These are phyloP conservation scores for Centropus bengalensis DNA, from an alignment of 2,113 vertebrate species.

Conservation along the genomic window DNA sequence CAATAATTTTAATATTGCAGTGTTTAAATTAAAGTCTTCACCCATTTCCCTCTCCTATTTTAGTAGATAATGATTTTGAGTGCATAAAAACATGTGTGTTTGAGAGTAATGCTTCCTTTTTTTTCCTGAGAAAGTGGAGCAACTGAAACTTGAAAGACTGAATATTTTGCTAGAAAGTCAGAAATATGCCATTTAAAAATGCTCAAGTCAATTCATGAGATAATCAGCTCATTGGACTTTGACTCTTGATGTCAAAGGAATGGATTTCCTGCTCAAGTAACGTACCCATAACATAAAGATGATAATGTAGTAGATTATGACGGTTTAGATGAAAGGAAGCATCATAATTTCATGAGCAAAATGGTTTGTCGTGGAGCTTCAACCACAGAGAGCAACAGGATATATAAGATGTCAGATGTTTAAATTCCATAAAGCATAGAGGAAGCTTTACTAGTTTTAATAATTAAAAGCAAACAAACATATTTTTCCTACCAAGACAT, in stretches of 20 bases:
- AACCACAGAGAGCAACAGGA: background rate
- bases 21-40: background rate
- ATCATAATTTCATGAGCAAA: background rate
- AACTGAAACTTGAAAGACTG: background rate
- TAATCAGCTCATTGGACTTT: background rate
- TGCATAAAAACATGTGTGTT: background rate
- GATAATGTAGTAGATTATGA: background rate
- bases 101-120: background rate
- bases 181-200: background rate
- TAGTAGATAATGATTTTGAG: background rate
- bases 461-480: background rate
- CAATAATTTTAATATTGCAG: background rate
- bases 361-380: background rate
- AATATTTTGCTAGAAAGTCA: background rate
- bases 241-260: background rate
- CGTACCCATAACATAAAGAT: background rate
- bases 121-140: background rate
- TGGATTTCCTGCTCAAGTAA: background rate
- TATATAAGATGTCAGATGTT: background rate
- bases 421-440: background rate
- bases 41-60: accelerated
- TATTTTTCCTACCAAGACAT: background rate
- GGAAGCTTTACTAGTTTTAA: background rate
- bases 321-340: background rate
- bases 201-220: background rate